These are phyloP conservation scores for Papio anubis DNA, from an alignment of 2,113 vertebrate species.

Conservation along the genomic window DNA sequence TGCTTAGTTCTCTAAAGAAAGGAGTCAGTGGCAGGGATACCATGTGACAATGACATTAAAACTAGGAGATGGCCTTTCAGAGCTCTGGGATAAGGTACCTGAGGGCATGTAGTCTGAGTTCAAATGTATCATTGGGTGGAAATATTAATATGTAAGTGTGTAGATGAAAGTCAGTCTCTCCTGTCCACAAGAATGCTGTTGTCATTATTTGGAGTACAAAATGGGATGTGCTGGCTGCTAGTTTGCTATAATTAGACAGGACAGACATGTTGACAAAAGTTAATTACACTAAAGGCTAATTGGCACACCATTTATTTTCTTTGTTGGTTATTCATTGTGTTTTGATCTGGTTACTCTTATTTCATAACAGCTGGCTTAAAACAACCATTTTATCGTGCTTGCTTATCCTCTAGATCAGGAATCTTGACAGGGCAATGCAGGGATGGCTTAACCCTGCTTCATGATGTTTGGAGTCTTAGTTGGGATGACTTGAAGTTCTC, in stretches of 20 bases:
- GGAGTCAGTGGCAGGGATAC: not conserved
- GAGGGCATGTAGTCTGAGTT: not conserved
- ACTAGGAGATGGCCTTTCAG: constrained; percentile 8
- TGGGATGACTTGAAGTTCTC: not conserved
- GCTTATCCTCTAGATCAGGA: not conserved
- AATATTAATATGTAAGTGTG: not conserved
- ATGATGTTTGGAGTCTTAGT: not conserved
- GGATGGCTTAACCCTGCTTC: not conserved
- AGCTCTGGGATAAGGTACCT: not conserved
- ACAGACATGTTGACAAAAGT: not conserved
- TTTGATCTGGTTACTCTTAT: constrained; percentile 1
- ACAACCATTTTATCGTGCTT: not conserved
- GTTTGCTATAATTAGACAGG: not conserved
- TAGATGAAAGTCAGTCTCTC: not conserved
- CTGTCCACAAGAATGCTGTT: not conserved
- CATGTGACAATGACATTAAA: not conserved
- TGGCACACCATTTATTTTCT: not conserved
- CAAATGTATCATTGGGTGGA: not conserved
- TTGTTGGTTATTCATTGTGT: not conserved
- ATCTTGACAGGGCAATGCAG: not conserved
- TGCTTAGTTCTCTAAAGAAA: not conserved
- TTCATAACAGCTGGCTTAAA: not conserved
- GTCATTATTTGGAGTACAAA: not conserved
- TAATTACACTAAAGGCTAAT: not conserved
- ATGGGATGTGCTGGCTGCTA: not conserved